Evolutionary conservation across 1,140 invertebrate species (phyloP), one percentile per base, ranked within the genome.

Genomic region (Parasteatoda tepidariorum): DNA sequence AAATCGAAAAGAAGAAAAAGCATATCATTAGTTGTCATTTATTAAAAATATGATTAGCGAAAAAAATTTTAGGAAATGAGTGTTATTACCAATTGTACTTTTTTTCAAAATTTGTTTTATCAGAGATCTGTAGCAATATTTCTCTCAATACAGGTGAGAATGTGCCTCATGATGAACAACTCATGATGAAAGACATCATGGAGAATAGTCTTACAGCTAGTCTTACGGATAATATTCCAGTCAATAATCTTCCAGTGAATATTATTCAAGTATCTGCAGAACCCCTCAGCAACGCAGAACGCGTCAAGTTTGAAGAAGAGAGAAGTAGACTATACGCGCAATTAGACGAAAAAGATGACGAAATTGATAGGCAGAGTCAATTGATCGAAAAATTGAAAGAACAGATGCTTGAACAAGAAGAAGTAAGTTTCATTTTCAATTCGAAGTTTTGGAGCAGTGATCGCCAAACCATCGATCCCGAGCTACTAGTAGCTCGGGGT

Each of bases 331-430:
- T 99, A 2, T 99, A 99, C 89, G 95, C 97, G 88, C 97, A 99
- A 88, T 90, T 99, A 85, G 98, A 99, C 88, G 98, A 99, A 87
- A 99, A 99, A 89, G 98, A 99, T 89, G 98, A 99, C 88, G 98
- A 99, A 89, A 99, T 99, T 87, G 98, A 98, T 89, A 96, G 97
- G 88, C 96, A 98, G 87, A 96, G 95, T 82, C 97, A 99, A 89
- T 93, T 96, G 86, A 94, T 98, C 54, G 98, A 99, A 89, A 97
- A 98, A 88, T 91, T 99, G 64, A 99, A 98, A 89, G 97, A 99
- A 87, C 98, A 99, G 89, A 96, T 99, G 91, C 91, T 97, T 88
- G 98, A 99, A 88, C 98, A 99, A 88, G 97, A 98, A 89, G 97
- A 98, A 54, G 84, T 85, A 84, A n/a, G n/a, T n/a, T n/a, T n/a